Evolutionary conservation across 1,140 invertebrate species (phyloP).

Genomic region (Nilaparvata lugens): DNA sequence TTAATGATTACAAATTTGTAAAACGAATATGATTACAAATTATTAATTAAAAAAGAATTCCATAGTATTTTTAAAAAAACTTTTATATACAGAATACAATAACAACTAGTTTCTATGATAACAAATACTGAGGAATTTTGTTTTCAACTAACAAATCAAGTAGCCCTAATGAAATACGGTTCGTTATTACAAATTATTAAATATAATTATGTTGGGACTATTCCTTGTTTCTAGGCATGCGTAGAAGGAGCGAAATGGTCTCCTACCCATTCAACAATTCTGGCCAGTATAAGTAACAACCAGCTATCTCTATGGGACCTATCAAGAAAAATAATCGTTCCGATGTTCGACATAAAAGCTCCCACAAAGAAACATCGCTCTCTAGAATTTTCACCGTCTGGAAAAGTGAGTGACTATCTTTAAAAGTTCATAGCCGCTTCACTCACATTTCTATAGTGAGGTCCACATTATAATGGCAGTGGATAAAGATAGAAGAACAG

Average conservation of each 20-base stretch:
- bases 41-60: too few species aligned
- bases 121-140: neutral
- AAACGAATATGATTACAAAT: too few species aligned
- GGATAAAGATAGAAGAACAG: too few species aligned
- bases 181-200: too few species aligned
- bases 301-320: conserved; percentile 29
- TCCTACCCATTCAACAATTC: conserved; percentile 47
- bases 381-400: conserved; percentile 11
- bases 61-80: too few species aligned
- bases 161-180: too few species aligned
- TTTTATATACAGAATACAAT: too few species aligned
- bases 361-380: neutral
- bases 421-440: too few species aligned
- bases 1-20: too few species aligned
- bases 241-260: conserved; percentile 45
- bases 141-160: neutral
- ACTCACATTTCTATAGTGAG: too few species aligned
- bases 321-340: conserved; percentile 18
- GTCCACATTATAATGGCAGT: too few species aligned
- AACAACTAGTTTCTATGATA: neutral
- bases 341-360: conserved; percentile 15
- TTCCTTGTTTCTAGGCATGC: neutral
- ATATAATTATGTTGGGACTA: too few species aligned
- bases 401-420: conserved; percentile 15
- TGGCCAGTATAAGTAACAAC: conserved; percentile 44